Evolutionary conservation across 2,797 vertebrate genomes (phyloP).

Genomic region (Psittacula derbiana): DNA sequence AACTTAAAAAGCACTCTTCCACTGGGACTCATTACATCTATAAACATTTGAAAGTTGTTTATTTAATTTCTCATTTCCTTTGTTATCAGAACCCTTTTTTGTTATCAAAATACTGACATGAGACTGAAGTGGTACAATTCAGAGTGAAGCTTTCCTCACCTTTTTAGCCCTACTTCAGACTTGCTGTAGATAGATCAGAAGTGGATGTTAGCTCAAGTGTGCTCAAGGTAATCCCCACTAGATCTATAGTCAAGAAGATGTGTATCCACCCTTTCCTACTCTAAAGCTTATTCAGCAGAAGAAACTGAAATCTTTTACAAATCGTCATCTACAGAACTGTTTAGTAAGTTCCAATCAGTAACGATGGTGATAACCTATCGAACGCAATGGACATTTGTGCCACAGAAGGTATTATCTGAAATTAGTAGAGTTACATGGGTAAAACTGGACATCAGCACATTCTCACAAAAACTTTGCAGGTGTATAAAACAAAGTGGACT

Average conservation of each 20-base stretch:
- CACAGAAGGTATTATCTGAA: background rate
- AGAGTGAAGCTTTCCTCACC: background rate
- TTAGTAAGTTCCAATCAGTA: background rate
- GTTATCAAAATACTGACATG: background rate
- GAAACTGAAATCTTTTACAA: background rate
- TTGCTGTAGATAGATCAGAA: background rate
- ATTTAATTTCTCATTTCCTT: background rate
- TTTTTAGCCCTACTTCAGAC: background rate
- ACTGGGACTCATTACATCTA: background rate
- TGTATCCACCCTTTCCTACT: background rate
- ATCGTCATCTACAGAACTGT: background rate
- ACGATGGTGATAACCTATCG: background rate
- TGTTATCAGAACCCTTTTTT: background rate
- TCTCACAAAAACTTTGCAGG: background rate
- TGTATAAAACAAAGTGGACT: background rate
- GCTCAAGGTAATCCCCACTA: background rate
- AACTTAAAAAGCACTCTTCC: background rate
- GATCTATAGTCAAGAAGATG: background rate
- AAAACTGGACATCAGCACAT: background rate
- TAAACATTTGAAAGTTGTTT: background rate
- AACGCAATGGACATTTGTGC: background rate
- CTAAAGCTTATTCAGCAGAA: background rate
- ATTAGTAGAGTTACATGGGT: background rate
- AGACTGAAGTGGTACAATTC: background rate
- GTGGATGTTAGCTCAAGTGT: background rate